Base-by-base conservation (phyloP, 2,797 vertebrate genomes). In the Setipinna tenuifilis region DNA sequence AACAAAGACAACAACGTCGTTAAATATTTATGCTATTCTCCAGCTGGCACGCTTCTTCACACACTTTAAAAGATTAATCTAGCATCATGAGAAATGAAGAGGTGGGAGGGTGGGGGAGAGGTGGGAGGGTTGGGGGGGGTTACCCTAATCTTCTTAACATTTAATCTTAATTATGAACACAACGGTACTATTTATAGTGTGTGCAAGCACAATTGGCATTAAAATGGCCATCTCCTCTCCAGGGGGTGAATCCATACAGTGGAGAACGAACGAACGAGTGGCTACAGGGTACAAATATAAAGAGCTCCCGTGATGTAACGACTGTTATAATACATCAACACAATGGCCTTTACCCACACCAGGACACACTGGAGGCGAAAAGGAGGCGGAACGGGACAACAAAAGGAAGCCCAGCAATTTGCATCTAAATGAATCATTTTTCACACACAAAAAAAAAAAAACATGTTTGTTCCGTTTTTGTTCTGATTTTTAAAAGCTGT, bases 1-100 rank as follows among this genome's bases (percentile, higher is more conserved):
- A 41, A 41, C 68, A 75, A 75, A 75, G 68, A 19, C 28, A 75
- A 46, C 65, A 75, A 81, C 10, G 16, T 44, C 11, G 23, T 85
- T 81, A 87, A 83, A 82, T 68, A 84, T 87, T 85, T 80, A n/a
- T 82, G 50, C 82, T 28, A 62, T 85, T 78, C 84, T 62, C 50
- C 48, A 59, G 31, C 71, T 75, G 82, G 46, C 81, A 44, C 35
- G 59, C 86, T 82, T 62, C 61, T 62, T 61, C 71, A 86, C 80
- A 19, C 58, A 46, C 50, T 54, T 83, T 86, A 80, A 58, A 81
- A 83, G 85, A 87, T 78, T 1, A 19, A 41, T 86, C 71, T 46
- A 44, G 71, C 71, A 44, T 78, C 71, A 44, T 78, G 5, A 78
- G 71, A 44, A 78, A 78, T 78, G 35, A 78, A 2, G 71, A 41